Base-by-base conservation (phyloP, 2,888 invertebrate genomes). In the Thumatha senex region DNA sequence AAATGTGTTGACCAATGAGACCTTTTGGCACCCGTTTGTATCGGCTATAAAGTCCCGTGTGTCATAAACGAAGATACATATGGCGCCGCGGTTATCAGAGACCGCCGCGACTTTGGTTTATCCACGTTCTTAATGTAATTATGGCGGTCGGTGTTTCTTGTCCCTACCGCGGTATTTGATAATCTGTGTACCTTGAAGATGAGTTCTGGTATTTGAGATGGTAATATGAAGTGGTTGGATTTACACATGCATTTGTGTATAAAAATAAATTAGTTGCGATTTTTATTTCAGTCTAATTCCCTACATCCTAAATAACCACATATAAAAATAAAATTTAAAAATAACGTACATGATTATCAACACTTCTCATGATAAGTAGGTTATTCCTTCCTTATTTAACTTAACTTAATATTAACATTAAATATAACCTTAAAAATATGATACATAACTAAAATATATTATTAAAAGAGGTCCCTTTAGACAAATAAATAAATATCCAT, bases 11-110 rank as follows among this genome's bases (percentile, higher is more conserved):
- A 71, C 74, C 78, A 84, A 89, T 78, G 82, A 86, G 80, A 63
- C 81, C 88, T 90, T 90, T 90, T 90, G 88, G 89, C 90, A 90
- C 90, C 89, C 87, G 84, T 78, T 81, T 72, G 80, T 72, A 70
- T 56, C 67, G 61, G 70, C 71, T 70, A 74, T 80, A 84, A 69
- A 71, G 61, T 59, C 56, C 55, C n/a, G 54, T 55, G 63, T 65
- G 61, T 65, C 63, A 61, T 68, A 68, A 63, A 67, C 35, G 5
- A 13, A 68, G 82, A 84, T 83, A 78, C 72, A 70, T 54, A 67
- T 80, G 88, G 87, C 86, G 88, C 87, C 88, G 69, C 50, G 49
- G 80, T 82, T 70, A 56, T 55, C 47, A 44, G 48, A 50, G 63
- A 40, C 59, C 58, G 60, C 46, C 60, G 46, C 50, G 50, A 58